A percentile compares a stretch with the other conserved stretches of the same genome.
These are phyloP conservation scores for Donacobius atricapilla DNA, from an alignment of 2,113 vertebrate genomes.

Conservation along the genomic window DNA sequence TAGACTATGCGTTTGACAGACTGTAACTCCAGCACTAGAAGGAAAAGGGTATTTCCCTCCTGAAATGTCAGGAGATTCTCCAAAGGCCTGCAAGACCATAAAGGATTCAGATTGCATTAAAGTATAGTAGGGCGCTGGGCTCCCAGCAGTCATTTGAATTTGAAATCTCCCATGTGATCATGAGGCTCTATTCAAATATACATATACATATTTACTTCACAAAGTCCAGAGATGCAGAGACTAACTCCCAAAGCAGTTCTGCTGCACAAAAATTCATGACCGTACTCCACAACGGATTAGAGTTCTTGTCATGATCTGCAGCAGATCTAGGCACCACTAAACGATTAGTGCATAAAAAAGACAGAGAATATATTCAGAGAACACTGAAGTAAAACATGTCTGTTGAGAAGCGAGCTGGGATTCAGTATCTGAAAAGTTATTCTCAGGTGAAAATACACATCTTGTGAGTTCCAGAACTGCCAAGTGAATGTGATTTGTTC, in stretches of 20 bases:
- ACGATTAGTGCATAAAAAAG: background rate
- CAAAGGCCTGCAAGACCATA: background rate
- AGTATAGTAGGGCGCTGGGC: background rate
- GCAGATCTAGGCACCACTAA: background rate
- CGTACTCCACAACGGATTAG: background rate
- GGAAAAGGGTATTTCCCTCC: background rate
- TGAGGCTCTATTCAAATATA: background rate
- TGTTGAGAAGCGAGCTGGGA: background rate
- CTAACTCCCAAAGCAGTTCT: background rate
- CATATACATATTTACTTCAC: background rate
- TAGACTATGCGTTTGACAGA: background rate
- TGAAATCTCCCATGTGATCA: background rate
- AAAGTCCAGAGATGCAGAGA: background rate
- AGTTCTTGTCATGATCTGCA: background rate
- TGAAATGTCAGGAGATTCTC: background rate
- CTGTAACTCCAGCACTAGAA: background rate
- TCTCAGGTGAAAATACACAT: background rate
- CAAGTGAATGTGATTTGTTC: background rate
- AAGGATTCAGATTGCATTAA: background rate
- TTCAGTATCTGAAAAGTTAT: background rate
- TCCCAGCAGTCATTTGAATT: background rate
- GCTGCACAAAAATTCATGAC: background rate
- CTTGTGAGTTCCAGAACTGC: background rate
- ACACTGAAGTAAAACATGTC: background rate
- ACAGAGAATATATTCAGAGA: background rate